Percentiles rank a stretch among this genome's conserved stretches.
Evolutionary conservation across 1,140 invertebrate genomes (phyloP).

Genomic region (Nasonia longicornis): DNA sequence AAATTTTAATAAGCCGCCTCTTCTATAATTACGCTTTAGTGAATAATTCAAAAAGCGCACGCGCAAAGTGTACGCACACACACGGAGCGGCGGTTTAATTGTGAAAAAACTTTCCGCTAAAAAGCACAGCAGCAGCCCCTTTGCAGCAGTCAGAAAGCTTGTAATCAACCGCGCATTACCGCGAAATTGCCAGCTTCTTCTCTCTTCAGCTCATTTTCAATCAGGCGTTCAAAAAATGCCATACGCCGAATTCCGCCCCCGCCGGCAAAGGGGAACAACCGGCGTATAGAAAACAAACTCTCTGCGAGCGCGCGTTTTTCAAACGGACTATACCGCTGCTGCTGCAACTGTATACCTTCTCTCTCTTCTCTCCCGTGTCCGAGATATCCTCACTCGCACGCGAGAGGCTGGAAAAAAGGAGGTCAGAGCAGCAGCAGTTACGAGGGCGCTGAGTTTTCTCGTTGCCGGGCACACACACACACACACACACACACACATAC

Average conservation of each 20-base stretch:
- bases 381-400: background rate
- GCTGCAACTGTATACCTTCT: background rate
- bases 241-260: background rate
- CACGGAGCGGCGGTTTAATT: no score
- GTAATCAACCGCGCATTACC: no score
- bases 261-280: background rate
- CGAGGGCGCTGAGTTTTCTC: constrained; percentile 23
- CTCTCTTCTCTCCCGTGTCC: no score
- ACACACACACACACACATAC: background rate
- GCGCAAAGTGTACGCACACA: no score
- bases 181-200: background rate
- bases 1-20: no score
- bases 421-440: constrained; percentile 17
- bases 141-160: no score
- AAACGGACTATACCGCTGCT: background rate
- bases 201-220: background rate
- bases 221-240: background rate
- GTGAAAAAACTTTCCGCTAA: no score
- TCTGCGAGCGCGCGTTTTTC: background rate
- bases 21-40: no score
- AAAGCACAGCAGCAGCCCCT: no score
- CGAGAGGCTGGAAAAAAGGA: constrained; percentile 16
- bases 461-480: background rate
- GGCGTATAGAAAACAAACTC: background rate
- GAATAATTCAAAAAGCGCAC: no score